Base-by-base conservation (phyloP, 2,113 vertebrate species). In the Benitochromis conjunctus region DNA sequence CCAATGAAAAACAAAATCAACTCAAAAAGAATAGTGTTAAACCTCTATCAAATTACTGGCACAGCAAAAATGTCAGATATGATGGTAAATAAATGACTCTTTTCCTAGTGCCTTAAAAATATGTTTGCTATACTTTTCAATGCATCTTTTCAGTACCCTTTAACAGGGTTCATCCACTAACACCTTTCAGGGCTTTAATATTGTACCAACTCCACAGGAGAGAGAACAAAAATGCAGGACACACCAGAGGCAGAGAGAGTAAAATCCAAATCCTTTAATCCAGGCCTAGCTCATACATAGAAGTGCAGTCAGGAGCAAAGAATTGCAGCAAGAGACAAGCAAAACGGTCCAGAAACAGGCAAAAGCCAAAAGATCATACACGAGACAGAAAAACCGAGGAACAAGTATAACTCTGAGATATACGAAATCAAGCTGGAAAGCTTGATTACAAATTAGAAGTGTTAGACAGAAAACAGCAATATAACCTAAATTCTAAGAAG, bases 241-340 rank as follows among this genome's bases (percentile, higher is more conserved):
- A 76, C 26, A 76, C 71, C 46, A 31, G 46, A 76, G 46, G 43
- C 71, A 76, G 18, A 53, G 26, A 51, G 71, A 53, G 26, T 5
- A 34, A 51, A 76, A 13, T 53, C 46, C 71, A 76, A 53, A 76
- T 51, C 46, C 71, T 53, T 76, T 76, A 76, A 76, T 76, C 71
- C 71, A 53, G 26, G 46, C 9, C 43, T 76, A 76, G 26, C n/a
- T 53, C 46, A 76, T 51, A 76, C 46, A 53, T n/a, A 18, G 16
- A 51, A 13, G 46, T n/a, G 46, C 16, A 76, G 71, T 76, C 4
- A 48, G 26, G 6, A 76, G 46, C 71, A 76, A 76, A 76, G 24
- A 53, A 31, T 76, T 76, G 3, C 71, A 76, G 43, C 46, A 71
- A 71, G 64, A 24, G 38, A 46, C n/a, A 6, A 24, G 38, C 13